Evolutionary conservation across 1,140 invertebrate species (phyloP).

Genomic region (Dinoponera quadriceps): DNA sequence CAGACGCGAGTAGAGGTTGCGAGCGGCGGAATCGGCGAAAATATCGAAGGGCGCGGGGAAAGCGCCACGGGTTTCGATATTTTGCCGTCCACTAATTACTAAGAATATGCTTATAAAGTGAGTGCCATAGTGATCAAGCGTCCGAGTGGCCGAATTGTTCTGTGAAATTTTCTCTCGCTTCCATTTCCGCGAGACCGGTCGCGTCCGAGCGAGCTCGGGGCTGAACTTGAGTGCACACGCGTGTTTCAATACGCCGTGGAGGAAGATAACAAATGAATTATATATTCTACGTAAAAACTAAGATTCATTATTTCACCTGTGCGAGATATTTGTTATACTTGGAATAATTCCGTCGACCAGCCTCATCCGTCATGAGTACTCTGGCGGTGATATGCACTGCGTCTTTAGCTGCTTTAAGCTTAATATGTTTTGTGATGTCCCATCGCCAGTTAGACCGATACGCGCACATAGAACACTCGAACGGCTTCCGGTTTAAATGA

Average conservation of each 20-base stretch:
- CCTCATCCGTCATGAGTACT: constrained; percentile 96
- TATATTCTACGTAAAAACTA: constrained; percentile 64
- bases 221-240: constrained; percentile 36
- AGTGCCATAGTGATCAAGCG: constrained; percentile 65
- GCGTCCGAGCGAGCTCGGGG: not conserved
- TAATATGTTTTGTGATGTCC: constrained; percentile 98
- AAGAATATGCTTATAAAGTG: constrained; percentile 72
- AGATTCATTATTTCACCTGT: constrained; percentile 86
- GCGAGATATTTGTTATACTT: constrained; percentile 96
- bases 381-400: constrained; percentile 91
- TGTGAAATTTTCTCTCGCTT: constrained; percentile 12
- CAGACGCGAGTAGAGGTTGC: not conserved
- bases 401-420: constrained; percentile 94
- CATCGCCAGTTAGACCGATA: constrained; percentile 98
- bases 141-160: constrained; percentile 48
- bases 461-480: constrained; percentile 97
- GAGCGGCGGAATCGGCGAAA: not conserved
- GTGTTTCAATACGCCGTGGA: constrained; percentile 24
- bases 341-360: constrained; percentile 95
- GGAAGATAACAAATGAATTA: constrained; percentile 40
- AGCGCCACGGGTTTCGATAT: constrained; percentile 37
- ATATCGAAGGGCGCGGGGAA: not conserved
- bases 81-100: constrained; percentile 60
- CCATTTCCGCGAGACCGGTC: constrained; percentile 20
- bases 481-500: constrained; percentile 96